Evolutionary conservation across 1,140 invertebrate genomes (phyloP).

Genomic region (Cotesia typhae): DNA sequence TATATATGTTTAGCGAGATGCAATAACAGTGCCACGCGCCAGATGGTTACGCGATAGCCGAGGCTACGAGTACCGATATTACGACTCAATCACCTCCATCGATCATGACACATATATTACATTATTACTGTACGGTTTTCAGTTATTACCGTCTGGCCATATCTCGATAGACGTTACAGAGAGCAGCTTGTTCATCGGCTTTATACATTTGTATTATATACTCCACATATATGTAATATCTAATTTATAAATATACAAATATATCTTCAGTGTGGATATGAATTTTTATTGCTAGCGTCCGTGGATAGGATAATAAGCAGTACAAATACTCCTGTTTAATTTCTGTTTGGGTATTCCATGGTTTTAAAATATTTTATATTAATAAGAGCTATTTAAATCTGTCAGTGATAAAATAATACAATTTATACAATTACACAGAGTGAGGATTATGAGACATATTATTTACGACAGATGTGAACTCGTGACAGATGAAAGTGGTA

Average conservation of each 20-base stretch:
- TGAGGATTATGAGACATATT: slow-evolving; percentile 12
- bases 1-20: slow-evolving; percentile 51
- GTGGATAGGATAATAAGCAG: slow-evolving; percentile 7
- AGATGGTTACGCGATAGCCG: slow-evolving; percentile 37
- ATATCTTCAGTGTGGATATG: not conserved
- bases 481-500: slow-evolving; percentile 19
- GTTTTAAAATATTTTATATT: too few relatives aligned
- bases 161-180: slow-evolving; percentile 16
- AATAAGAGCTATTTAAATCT: too few relatives aligned
- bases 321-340: not conserved
- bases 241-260: slow-evolving; percentile 20
- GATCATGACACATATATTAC: slow-evolving; percentile 56
- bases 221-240: slow-evolving; percentile 41
- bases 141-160: slow-evolving; percentile 39
- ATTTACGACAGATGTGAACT: slow-evolving; percentile 24
- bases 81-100: slow-evolving; percentile 61
- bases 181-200: slow-evolving; percentile 22
- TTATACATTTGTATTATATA: slow-evolving; percentile 18
- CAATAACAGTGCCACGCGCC: slow-evolving; percentile 50
- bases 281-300: not conserved
- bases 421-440: slow-evolving; percentile 19
- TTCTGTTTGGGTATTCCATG: too few relatives aligned
- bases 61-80: slow-evolving; percentile 49
- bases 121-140: slow-evolving; percentile 54
- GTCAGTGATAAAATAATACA: slow-evolving; percentile 8